A percentile compares a stretch with the other conserved stretches of the same genome.
Evolutionary conservation across 2,113 vertebrate species (phyloP).

Genomic region (Chitala chitala): DNA sequence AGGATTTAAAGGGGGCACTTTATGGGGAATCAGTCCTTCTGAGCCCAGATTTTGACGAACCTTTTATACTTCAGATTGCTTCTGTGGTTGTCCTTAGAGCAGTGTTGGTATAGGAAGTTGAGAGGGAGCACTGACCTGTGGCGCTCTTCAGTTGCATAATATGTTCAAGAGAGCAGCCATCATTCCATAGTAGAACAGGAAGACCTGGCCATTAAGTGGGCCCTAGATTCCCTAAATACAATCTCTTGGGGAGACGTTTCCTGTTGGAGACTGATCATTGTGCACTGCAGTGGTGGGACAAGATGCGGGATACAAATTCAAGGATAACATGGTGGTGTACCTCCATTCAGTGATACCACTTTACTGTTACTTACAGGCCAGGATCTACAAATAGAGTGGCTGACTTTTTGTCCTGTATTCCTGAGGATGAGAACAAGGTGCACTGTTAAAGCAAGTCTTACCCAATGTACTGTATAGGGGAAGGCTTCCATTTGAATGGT

Average conservation of each 20-base stretch:
- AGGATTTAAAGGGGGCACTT: not conserved
- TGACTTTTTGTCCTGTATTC: not conserved
- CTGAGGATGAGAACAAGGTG: not conserved
- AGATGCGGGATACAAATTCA: conserved; percentile 5
- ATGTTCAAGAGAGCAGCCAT: too few relatives aligned
- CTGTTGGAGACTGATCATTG: not conserved
- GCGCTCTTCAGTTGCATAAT: too few relatives aligned
- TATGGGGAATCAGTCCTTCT: not conserved
- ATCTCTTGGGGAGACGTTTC: too few relatives aligned
- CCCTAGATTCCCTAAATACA: too few relatives aligned
- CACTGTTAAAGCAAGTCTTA: not conserved
- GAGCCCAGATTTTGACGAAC: not conserved
- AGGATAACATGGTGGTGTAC: not conserved
- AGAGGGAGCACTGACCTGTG: too few relatives aligned
- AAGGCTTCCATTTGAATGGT: not conserved
- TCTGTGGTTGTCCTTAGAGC: too few relatives aligned
- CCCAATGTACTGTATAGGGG: not conserved
- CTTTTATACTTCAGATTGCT: not conserved
- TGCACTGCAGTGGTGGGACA: not conserved
- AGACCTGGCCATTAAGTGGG: too few relatives aligned
- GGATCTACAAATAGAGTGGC: not conserved
- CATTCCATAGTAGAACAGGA: too few relatives aligned
- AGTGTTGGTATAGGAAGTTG: too few relatives aligned
- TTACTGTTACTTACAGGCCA: not conserved
- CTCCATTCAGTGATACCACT: not conserved